These are phyloP conservation scores for Chinchilla lanigera DNA, from an alignment of 2,113 vertebrate genomes.

Conservation along the genomic window DNA sequence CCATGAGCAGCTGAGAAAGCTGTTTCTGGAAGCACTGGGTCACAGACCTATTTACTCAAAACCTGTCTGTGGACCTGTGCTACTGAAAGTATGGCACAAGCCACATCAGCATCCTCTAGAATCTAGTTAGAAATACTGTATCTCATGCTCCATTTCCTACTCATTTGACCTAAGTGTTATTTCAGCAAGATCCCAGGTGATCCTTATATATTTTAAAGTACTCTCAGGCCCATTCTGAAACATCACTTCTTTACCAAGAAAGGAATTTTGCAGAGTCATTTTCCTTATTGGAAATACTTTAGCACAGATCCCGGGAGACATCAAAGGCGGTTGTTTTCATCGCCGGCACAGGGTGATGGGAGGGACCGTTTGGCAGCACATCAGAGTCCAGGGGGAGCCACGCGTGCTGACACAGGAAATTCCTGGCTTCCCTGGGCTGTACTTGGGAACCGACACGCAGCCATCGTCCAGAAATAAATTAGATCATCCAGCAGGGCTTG, in stretches of 20 bases:
- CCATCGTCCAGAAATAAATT: constrained; percentile 35
- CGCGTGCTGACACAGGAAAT: constrained; percentile 71
- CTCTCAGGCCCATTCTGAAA: neutral
- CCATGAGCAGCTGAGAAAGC: neutral
- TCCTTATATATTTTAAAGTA: neutral
- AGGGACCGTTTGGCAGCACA: constrained; percentile 72
- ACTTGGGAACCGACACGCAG: constrained; percentile 12
- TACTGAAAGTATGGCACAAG: neutral
- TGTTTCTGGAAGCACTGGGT: neutral
- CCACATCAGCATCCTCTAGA: neutral
- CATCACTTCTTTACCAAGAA: constrained; percentile 14
- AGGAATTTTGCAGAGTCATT: constrained; percentile 73
- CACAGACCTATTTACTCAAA: neutral
- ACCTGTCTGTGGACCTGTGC: neutral
- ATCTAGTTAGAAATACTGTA: neutral
- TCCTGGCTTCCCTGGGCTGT: constrained; percentile 39
- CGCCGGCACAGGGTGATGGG: constrained; percentile 62
- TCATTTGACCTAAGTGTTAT: neutral
- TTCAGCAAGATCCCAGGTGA: neutral
- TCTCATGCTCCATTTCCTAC: neutral
- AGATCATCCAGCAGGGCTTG: constrained; percentile 20
- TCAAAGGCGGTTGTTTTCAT: constrained; percentile 75
- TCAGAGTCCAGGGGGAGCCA: constrained; percentile 70
- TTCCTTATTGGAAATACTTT: constrained; percentile 77
- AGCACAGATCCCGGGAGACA: constrained; percentile 66